phyloP scores from a whole-genome alignment of 2,888 invertebrate genomes.

The Rotaria magnacalcarata region DNA sequence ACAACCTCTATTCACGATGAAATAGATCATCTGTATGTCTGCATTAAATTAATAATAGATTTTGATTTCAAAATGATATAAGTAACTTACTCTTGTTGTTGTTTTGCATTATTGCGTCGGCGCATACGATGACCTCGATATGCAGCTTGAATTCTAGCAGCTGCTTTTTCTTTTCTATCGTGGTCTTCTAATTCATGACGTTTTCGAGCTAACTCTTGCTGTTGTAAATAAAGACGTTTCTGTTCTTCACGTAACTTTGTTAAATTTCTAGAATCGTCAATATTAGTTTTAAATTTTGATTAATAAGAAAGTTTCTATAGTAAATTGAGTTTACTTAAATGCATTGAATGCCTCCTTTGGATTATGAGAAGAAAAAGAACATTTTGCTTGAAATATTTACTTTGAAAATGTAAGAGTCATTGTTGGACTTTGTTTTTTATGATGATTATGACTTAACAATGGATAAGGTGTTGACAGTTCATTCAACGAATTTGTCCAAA shows the following conservation, averaged over 20 bases:
- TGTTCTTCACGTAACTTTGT: constrained; percentile 14
- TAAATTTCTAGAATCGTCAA: neutral
- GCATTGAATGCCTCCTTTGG: too few species aligned
- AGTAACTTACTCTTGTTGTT: neutral
- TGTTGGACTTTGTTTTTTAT: neutral
- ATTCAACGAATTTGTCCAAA: too few species aligned
- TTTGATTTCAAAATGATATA: too few species aligned
- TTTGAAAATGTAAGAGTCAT: neutral
- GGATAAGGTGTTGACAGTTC: neutral
- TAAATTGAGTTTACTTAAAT: neutral
- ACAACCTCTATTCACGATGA: neutral
- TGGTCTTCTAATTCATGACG: neutral
- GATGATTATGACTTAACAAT: neutral
- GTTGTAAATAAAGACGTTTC: constrained; percentile 1
- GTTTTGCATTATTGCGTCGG: neutral
- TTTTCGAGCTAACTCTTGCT: constrained; percentile 4
- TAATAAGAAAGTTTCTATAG: neutral
- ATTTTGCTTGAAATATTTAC: neutral
- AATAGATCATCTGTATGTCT: neutral
- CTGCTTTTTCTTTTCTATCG: neutral
- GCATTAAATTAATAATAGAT: neutral
- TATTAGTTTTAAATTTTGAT: neutral
- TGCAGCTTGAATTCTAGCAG: neutral
- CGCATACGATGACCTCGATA: neutral
- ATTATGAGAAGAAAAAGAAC: neutral